Conservation (phyloP, 2,113 vertebrate species). For the Catagonus wagneri region DNA sequence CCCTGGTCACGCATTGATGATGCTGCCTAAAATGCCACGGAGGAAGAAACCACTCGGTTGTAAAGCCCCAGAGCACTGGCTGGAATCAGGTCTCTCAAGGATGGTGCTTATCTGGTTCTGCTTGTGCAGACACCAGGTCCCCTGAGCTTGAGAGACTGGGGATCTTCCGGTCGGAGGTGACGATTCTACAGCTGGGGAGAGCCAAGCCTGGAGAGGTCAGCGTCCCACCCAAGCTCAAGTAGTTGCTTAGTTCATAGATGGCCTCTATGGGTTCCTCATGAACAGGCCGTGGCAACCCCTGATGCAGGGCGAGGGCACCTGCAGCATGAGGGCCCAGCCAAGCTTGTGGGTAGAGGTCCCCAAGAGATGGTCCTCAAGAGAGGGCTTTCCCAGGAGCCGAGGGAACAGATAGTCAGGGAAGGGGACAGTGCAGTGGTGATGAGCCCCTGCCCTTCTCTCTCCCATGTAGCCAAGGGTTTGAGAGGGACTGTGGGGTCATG, state of each 20-base stretch:
- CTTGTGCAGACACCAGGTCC: not conserved
- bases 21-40: not conserved
- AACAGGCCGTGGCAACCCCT: too few species aligned
- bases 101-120: not conserved
- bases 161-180: not conserved
- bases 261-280: not conserved
- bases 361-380: not conserved
- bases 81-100: not conserved
- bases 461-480: rapidly evolving
- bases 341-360: not conserved
- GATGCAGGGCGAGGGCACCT: too few species aligned
- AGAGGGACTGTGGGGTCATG: not conserved
- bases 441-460: not conserved
- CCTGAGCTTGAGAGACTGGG: not conserved
- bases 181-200: not conserved
- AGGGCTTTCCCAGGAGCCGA: not conserved
- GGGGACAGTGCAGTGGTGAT: rapidly evolving
- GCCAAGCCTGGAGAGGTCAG: not conserved
- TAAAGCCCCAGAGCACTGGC: rapidly evolving
- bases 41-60: not conserved
- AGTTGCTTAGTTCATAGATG: not conserved
- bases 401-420: not conserved
- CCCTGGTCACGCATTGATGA: not conserved
- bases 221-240: not conserved
- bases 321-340: not conserved